Evolutionary conservation across 1,140 invertebrate species (phyloP).

Genomic region (Pseudomyrmex cubaensis): DNA sequence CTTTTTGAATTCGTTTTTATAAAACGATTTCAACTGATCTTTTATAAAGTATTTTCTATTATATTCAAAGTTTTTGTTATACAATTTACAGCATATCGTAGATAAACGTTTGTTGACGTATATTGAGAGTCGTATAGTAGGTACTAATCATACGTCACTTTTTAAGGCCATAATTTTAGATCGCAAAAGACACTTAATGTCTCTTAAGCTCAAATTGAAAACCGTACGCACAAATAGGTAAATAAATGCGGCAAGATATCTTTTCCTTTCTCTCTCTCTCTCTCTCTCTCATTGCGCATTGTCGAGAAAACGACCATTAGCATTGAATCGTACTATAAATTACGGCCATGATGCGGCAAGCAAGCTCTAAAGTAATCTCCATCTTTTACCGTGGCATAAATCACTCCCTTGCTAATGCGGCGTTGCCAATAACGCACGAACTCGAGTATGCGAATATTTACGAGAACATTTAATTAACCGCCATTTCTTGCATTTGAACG

Average conservation of each 20-base stretch:
- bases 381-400: conserved; percentile 40
- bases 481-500: background rate
- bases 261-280: background rate
- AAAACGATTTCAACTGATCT: background rate
- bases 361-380: conserved; percentile 47
- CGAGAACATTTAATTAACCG: conserved; percentile 53
- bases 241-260: conserved; percentile 28
- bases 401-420: conserved; percentile 46
- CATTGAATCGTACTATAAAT: conserved; percentile 60
- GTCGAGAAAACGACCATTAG: conserved; percentile 56
- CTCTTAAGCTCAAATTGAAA: conserved; percentile 18
- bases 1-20: background rate
- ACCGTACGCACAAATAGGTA: conserved; percentile 32
- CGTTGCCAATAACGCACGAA: conserved; percentile 42
- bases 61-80: background rate
- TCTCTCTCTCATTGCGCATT: conserved; percentile 30
- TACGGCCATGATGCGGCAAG: conserved; percentile 52
- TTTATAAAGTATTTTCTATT: background rate
- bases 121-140: conserved; percentile 8
- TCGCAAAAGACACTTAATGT: conserved; percentile 5
- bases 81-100: background rate
- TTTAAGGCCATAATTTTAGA: conserved; percentile 38
- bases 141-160: background rate
- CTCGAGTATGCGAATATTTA: conserved; percentile 53
- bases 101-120: background rate